Conservation (phyloP, 2,797 vertebrate species). For the Hylomyscus alleni region DNA sequence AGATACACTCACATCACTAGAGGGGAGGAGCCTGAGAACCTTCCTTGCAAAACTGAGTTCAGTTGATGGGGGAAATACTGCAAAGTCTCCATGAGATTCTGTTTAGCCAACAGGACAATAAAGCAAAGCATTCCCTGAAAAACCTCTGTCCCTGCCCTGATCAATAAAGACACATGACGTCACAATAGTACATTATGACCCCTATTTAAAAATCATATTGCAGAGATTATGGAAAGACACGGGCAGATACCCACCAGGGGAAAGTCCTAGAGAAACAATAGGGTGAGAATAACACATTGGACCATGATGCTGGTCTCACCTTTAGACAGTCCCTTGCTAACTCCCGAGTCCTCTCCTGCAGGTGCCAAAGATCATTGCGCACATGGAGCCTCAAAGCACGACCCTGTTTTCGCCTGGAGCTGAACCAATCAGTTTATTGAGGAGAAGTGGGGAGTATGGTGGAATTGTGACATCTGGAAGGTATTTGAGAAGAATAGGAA, state of each 20-base stretch:
- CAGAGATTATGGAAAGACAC: slow-evolving; percentile 1
- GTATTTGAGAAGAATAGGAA: not conserved
- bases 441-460: not conserved
- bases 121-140: slow-evolving; percentile 19
- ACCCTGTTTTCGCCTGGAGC: not conserved
- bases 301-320: not conserved
- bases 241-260: not conserved
- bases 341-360: not conserved
- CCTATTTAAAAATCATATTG: not conserved
- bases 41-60: not conserved
- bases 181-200: not conserved
- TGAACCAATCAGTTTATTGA: not conserved
- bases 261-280: not conserved
- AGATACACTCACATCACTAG: not conserved
- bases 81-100: not conserved
- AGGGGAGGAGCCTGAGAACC: not conserved
- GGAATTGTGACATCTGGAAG: slow-evolving; percentile 2
- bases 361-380: not conserved
- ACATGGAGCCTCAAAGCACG: not conserved
- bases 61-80: not conserved
- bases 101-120: not conserved
- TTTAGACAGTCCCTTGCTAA: not conserved
- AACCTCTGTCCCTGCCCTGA: not conserved
- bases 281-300: not conserved
- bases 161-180: not conserved